Evolutionary conservation across 2,113 vertebrate species (phyloP).

Genomic region (Amphiprion percula): DNA sequence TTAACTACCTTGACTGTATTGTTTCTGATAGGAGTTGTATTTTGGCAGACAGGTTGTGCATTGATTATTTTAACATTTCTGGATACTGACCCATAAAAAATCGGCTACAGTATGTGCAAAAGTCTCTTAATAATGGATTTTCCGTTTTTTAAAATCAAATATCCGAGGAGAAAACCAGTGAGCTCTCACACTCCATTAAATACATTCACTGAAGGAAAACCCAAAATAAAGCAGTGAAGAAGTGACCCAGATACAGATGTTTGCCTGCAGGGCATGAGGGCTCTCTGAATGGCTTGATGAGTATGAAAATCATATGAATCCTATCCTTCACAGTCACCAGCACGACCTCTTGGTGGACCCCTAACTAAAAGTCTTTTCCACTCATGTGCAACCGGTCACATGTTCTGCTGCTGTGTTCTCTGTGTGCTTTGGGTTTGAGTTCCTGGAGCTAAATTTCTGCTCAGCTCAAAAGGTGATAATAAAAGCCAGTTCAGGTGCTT

Average conservation of each 20-base stretch:
- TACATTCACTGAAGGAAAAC: background rate
- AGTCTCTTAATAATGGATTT: background rate
- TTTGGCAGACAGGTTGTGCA: background rate
- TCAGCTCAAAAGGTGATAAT: background rate
- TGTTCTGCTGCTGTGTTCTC: background rate
- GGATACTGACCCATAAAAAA: background rate
- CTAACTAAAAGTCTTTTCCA: background rate
- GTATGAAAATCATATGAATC: background rate
- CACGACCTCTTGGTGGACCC: background rate
- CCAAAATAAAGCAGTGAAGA: background rate
- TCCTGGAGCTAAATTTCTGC: background rate
- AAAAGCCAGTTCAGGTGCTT: background rate
- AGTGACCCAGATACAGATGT: background rate
- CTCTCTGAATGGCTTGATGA: background rate
- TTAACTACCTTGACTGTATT: background rate
- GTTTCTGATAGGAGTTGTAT: background rate
- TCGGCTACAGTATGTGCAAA: background rate
- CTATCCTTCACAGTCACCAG: background rate
- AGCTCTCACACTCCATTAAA: background rate
- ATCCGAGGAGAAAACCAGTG: background rate
- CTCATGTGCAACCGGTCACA: background rate
- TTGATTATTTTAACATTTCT: background rate
- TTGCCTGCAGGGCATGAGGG: background rate
- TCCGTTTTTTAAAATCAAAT: background rate
- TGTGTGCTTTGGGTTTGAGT: background rate